phyloP scores from a whole-genome alignment of 2,113 vertebrate genomes.

The Campylorhamphus procurvoides region DNA sequence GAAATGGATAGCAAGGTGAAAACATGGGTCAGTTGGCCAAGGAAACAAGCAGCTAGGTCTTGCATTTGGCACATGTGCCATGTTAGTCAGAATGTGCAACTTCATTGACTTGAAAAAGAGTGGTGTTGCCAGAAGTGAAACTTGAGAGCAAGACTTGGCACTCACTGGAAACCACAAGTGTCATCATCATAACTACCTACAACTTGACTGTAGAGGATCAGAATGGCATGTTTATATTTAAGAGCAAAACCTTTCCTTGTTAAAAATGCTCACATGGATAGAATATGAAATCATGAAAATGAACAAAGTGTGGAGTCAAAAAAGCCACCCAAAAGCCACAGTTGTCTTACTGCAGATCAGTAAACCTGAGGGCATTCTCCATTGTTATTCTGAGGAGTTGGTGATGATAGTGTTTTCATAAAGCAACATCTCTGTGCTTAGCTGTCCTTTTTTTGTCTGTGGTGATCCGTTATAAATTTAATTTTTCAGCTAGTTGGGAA shows the following conservation, averaged over 20 bases:
- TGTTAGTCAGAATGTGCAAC: slow-evolving; percentile 20
- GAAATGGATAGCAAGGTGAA: slow-evolving; percentile 3
- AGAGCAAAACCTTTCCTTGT: background rate
- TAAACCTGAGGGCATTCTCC: background rate
- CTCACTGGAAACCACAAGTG: slow-evolving; percentile 22
- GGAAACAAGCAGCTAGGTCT: background rate
- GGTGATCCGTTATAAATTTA: background rate
- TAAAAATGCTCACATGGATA: background rate
- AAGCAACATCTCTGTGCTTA: background rate
- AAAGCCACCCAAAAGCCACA: background rate
- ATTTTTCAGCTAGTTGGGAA: background rate
- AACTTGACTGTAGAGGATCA: background rate
- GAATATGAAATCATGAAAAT: background rate
- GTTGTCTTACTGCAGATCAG: background rate
- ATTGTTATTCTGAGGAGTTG: background rate
- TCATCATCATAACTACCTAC: background rate
- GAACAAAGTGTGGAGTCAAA: background rate
- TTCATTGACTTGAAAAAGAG: slow-evolving; percentile 31
- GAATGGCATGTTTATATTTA: background rate
- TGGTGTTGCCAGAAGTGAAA: slow-evolving; percentile 7
- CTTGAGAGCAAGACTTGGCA: slow-evolving; percentile 46
- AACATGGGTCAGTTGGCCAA: background rate
- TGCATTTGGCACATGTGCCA: background rate
- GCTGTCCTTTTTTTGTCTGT: background rate
- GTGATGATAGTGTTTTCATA: background rate